Percentiles rank a stretch among this genome's conserved stretches.
Conservation (phyloP, 1,140 invertebrate genomes). For the Calliopsis andreniformis region DNA sequence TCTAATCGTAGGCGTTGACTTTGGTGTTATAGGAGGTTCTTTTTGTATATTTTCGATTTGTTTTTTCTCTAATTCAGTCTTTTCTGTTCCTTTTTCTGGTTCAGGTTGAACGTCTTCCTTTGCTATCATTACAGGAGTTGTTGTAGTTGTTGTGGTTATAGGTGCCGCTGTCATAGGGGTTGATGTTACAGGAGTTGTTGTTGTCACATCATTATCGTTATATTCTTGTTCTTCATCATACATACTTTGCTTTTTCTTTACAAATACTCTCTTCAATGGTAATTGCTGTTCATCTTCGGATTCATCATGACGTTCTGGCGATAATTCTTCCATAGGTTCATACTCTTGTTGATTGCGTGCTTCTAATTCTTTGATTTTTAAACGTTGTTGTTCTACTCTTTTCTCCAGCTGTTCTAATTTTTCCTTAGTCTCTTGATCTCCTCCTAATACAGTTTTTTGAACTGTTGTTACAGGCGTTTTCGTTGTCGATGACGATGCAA, state of each 20-base stretch:
- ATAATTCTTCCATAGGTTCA: constrained; percentile 76
- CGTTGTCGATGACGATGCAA: neutral
- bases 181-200: neutral
- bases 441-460: constrained; percentile 49
- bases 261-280: constrained; percentile 79
- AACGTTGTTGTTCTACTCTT: constrained; percentile 76
- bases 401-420: constrained; percentile 78
- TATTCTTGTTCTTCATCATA: constrained; percentile 80
- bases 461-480: constrained; percentile 25
- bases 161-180: neutral
- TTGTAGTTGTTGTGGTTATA: neutral
- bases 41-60: constrained; percentile 49
- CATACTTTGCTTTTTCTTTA: constrained; percentile 79
- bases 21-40: neutral
- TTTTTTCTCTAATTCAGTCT: neutral
- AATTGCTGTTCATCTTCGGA: constrained; percentile 80
- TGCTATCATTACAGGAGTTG: neutral
- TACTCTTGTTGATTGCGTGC: constrained; percentile 77
- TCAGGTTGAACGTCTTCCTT: constrained; percentile 1
- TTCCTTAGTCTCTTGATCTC: constrained; percentile 76
- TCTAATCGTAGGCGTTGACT: neutral
- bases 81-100: constrained; percentile 24
- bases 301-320: constrained; percentile 78
- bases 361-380: constrained; percentile 78
- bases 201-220: constrained; percentile 62